Base-by-base conservation (phyloP, 2,888 invertebrate species). In the Drosophila maculinotata region DNA sequence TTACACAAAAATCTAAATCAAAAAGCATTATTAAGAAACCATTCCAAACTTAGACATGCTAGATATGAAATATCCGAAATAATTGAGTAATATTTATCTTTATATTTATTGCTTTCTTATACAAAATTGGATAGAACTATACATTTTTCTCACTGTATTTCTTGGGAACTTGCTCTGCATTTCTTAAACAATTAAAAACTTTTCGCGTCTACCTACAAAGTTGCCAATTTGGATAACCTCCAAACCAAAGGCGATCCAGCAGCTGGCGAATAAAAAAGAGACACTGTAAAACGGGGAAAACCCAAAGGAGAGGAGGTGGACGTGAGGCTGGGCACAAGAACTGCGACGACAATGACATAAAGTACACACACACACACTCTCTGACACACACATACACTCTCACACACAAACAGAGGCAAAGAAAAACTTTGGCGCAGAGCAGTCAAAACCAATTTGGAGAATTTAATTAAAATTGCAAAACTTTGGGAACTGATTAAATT, bases 381-480 rank as follows among this genome's bases (percentile, higher is more conserved):
- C 26, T 20, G 30, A 23, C 28, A 51, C 38, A 39, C 41, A 26
- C 33, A 12, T 31, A 35, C 15, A 53, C n/a, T n/a, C 26, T 20
- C 35, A 23, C 28, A 51, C 38, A 45, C 52, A 44, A 28, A 49
- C 28, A 48, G 14, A 25, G 10, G 28, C 39, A 33, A 81, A 66
- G 85, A 67, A 87, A 82, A 87, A 85, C 83, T 84, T 84, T 79
- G 78, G 88, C 80, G 83, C 79, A 75, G 76, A 80, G 87, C 79
- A 83, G 84, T 88, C 85, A 85, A 89, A 90, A 89, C 89, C 90
- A 89, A 89, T 89, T 89, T 88, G 89, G 87, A 90, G 86, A 89
- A 89, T 90, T 89, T 89, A 89, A 89, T 89, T 90, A 89, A 90
- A 89, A 89, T 89, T 89, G 89, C 89, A 90, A 90, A 90, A 89